Base-by-base conservation (phyloP, 2,888 invertebrate genomes). In the Stegophylla sp. region DNA sequence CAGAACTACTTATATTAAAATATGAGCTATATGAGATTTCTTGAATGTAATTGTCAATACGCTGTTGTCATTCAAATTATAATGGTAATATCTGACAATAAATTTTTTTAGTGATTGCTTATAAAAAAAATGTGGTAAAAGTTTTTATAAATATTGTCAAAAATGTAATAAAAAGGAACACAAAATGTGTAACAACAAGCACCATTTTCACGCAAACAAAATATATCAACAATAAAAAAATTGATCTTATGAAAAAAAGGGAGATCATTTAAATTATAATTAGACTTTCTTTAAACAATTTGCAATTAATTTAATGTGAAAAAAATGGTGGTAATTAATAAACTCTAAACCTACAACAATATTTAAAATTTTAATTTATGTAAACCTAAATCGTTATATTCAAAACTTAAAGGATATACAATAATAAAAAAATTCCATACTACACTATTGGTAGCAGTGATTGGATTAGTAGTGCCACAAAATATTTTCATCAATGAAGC, bases 111-210 rank as follows among this genome's bases (percentile, higher is more conserved):
- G 74, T 77, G 59, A 69, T 59, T 67, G 20, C 45, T 69, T 61
- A 64, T 64, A 67, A 45, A 79, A 69, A 77, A 67, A 69, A 76
- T 17, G 48, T 79, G 79, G 48, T 48, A 61, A 69, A 67, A 71
- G 59, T 69, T 61, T 61, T 34, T 69, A 79, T 51, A 79, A 79
- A 79, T 71, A 79, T 79, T 69, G 69, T 79, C 61, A 79, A 61
- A 77, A 67, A 67, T 79, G 56, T 79, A 69, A 61, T 79, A 79
- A 79, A 79, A 79, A 79, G 20, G 45, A 79, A 79, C 79, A 79
- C 79, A 79, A 79, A 69, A 79, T 71, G 79, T 79, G 79, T 79
- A 79, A 79, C 69, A 77, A 77, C 45, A 61, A 79, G 71, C 71
- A 71, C 69, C 79, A 71, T 61, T 23, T 56, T 79, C 34, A 79